A percentile compares a stretch with the other conserved stretches of the same genome.
phyloP scores from a whole-genome alignment of 2,113 vertebrate species.

The Chaetorhynchus papuensis region DNA sequence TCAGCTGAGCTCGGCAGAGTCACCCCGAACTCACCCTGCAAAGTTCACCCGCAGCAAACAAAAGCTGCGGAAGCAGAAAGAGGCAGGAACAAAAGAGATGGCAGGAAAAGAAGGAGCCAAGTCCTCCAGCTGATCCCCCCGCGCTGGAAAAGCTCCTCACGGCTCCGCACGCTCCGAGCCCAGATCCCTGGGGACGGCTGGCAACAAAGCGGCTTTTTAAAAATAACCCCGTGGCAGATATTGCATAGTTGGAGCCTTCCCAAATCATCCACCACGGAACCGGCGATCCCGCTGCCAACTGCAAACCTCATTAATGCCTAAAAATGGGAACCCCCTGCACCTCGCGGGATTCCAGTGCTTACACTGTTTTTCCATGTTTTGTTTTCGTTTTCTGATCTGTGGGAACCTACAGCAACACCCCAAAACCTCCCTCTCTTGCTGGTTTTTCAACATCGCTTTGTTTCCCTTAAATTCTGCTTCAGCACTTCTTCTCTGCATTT shows the following conservation, averaged over 20 bases:
- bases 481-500: not conserved
- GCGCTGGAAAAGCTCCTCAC: not conserved
- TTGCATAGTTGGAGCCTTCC: not conserved
- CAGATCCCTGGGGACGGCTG: not conserved
- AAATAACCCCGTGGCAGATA: slow-evolving; percentile 18
- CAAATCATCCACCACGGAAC: not conserved
- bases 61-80: not conserved
- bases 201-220: not conserved
- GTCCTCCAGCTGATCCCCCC: not conserved
- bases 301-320: not conserved
- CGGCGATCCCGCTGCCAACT: not conserved
- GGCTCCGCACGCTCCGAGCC: not conserved
- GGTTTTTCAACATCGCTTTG: not conserved
- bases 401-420: not conserved
- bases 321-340: not conserved
- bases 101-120: not conserved
- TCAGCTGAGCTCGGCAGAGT: not conserved
- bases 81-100: not conserved
- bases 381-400: not conserved
- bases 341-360: not conserved
- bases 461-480: not conserved
- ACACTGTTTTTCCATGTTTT: rapidly evolving
- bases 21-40: not conserved
- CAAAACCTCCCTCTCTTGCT: not conserved
- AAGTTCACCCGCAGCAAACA: not conserved